These are phyloP conservation scores for Lagorchestes hirsutus DNA, from an alignment of 2,797 vertebrate genomes.

Conservation along the genomic window DNA sequence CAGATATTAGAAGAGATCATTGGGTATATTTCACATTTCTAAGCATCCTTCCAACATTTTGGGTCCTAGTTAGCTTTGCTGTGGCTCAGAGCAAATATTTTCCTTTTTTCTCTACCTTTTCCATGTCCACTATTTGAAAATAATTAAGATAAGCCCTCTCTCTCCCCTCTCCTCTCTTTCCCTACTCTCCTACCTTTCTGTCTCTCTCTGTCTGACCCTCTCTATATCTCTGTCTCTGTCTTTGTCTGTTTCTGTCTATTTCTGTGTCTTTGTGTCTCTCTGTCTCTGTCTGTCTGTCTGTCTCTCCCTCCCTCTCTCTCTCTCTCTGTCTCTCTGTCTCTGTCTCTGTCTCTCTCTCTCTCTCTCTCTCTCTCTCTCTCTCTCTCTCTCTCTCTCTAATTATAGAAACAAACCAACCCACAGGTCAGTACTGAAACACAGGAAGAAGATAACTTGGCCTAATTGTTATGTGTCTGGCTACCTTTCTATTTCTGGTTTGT, in stretches of 20 bases:
- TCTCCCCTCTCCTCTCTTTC: neutral
- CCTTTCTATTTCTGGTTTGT: neutral
- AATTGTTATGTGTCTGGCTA: neutral
- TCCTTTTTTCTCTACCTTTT: neutral
- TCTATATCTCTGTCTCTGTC: neutral
- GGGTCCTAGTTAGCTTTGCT: neutral
- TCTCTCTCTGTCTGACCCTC: no score
- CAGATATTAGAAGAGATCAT: neutral
- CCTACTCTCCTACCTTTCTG: neutral
- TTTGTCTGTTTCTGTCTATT: neutral
- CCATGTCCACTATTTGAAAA: neutral
- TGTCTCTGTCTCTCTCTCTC: neutral
- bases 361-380: no score
- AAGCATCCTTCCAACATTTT: neutral
- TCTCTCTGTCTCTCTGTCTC: no score
- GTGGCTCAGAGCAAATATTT: neutral
- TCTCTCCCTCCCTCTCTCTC: no score
- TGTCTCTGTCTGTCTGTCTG: neutral
- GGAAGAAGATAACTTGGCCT: neutral
- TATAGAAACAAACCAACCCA: neutral
- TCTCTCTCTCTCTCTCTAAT: neutral
- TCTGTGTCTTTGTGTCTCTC: neutral
- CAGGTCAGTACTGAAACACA: neutral
- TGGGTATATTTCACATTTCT: neutral
- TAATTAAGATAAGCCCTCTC: neutral